Percentiles rank a stretch among this genome's conserved stretches.
Conservation (phyloP, 2,888 invertebrate species). For the Cephonodes hylas region DNA sequence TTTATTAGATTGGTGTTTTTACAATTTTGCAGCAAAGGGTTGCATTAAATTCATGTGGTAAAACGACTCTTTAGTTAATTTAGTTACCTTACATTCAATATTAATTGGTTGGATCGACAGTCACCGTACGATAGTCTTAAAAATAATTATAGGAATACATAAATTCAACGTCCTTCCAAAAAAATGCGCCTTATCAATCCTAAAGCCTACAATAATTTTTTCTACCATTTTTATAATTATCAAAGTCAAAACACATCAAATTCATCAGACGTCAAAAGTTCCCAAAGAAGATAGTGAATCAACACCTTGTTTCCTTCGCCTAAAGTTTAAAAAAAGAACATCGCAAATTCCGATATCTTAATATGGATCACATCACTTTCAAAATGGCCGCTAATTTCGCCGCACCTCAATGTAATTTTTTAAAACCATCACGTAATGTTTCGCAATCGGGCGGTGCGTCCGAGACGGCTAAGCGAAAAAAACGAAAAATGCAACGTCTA, state of each 20-base stretch:
- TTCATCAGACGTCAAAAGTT: too few species aligned
- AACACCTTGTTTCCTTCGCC: neutral
- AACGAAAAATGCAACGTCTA: slow-evolving; percentile 4
- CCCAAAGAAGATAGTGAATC: neutral
- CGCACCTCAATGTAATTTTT: slow-evolving; percentile 41
- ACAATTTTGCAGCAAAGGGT: neutral
- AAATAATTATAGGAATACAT: too few species aligned
- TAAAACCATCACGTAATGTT: slow-evolving; percentile 41
- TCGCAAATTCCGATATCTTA: neutral
- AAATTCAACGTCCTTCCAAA: too few species aligned
- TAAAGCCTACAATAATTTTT: too few species aligned
- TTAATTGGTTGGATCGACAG: too few species aligned
- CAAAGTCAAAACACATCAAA: too few species aligned
- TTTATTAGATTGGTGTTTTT: slow-evolving; percentile 10
- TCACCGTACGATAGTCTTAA: too few species aligned
- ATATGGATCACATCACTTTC: slow-evolving; percentile 9
- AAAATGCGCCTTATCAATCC: too few species aligned
- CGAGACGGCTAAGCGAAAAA: slow-evolving; percentile 32
- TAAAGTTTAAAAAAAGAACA: neutral
- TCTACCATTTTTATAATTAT: too few species aligned
- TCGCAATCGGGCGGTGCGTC: slow-evolving; percentile 36
- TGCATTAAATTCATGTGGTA: too few species aligned
- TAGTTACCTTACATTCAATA: too few species aligned
- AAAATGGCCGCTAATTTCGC: slow-evolving; percentile 41
- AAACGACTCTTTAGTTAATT: too few species aligned